Percentiles rank a stretch among this genome's conserved stretches.
Conservation (phyloP, 1,140 invertebrate genomes). For the Muscidifurax raptorellus region DNA sequence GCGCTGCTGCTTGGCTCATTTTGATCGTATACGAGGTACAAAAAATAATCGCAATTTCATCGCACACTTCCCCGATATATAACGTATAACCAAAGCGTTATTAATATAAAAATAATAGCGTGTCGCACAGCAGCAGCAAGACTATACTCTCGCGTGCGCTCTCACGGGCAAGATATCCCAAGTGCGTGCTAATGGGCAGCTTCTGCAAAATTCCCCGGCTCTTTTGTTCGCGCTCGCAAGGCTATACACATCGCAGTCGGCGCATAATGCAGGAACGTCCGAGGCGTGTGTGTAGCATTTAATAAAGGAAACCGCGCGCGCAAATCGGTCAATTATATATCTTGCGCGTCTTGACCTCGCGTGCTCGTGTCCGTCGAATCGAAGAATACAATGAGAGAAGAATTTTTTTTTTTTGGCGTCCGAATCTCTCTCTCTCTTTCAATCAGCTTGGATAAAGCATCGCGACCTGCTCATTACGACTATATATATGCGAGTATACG, state of each 20-base stretch:
- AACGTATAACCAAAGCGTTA: conserved; percentile 2
- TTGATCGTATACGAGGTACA: no score
- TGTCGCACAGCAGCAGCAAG: conserved; percentile 7
- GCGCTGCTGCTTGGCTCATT: neutral
- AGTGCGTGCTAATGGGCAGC: conserved; percentile 43
- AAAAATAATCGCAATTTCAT: no score
- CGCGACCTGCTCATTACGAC: no score
- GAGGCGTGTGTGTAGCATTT: conserved; percentile 29
- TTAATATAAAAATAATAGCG: conserved; percentile 49
- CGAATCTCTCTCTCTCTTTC: no score
- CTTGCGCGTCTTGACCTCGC: conserved; percentile 42
- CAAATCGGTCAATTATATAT: conserved; percentile 50
- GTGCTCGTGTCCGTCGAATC: neutral
- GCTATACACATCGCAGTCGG: neutral
- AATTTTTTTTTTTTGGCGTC: no score
- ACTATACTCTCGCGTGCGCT: conserved; percentile 30
- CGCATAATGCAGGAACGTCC: neutral
- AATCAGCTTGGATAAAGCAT: no score
- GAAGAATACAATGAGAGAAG: neutral
- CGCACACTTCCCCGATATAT: no score
- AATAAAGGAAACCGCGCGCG: conserved; percentile 52
- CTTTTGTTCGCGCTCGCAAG: conserved; percentile 36
- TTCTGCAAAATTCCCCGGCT: neutral
- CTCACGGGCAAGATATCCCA: conserved; percentile 45
- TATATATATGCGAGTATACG: no score